Percentiles rank a stretch among this genome's conserved stretches.
Conservation (phyloP, 2,113 vertebrate genomes). For the Eretmochelys imbricata region DNA sequence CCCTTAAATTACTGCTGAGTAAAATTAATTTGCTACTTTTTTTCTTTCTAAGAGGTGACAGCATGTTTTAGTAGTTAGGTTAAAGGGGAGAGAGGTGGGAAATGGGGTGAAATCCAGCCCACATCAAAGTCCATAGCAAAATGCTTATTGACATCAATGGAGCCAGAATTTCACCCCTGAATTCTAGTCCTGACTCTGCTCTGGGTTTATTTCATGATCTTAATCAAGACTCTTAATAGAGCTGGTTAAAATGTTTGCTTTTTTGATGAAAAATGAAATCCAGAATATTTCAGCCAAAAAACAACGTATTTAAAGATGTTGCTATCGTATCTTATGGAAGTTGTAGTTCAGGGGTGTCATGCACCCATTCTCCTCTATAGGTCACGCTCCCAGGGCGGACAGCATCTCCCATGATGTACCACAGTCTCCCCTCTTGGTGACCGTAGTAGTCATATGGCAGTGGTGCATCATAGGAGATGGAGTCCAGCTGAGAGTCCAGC, state of each 20-base stretch:
- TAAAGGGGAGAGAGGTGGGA: fast-evolving
- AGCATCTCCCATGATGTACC: not conserved
- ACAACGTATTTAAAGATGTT: not conserved
- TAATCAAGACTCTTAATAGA: not conserved
- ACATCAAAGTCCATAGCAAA: not conserved
- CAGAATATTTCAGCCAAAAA: not conserved
- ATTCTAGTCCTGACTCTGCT: not conserved
- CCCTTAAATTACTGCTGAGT: not conserved
- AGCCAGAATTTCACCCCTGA: not conserved
- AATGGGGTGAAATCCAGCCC: not conserved
- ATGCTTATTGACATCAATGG: not conserved
- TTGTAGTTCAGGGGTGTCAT: not conserved
- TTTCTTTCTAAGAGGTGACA: not conserved
- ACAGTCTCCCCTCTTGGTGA: not conserved
- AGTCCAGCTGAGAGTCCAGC: not conserved
- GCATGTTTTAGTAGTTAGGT: not conserved
- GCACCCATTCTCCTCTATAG: not conserved
- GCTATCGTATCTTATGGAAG: not conserved
- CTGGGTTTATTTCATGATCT: not conserved
- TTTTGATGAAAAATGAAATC: not conserved
- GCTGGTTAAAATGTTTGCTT: not conserved
- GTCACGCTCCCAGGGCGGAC: not conserved
- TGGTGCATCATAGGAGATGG: not conserved
- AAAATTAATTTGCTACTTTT: not conserved
- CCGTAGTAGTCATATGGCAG: not conserved